phyloP scores from a whole-genome alignment of 1,140 invertebrate genomes.

The Drosophila subpulchrella region DNA sequence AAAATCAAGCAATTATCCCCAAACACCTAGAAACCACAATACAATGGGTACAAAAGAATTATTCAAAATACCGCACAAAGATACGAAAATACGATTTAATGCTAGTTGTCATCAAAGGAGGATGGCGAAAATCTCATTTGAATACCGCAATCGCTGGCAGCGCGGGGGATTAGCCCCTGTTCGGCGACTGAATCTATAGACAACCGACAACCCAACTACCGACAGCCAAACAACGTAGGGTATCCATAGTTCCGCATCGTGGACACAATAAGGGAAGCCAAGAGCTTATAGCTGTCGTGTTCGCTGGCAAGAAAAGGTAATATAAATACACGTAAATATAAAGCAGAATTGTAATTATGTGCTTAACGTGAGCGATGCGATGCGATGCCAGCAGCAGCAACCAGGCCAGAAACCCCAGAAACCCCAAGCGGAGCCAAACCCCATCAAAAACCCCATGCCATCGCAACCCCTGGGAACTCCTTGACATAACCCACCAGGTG shows the following conservation, averaged over 20 bases:
- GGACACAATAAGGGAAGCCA: slow-evolving; percentile 4
- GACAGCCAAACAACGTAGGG: slow-evolving; percentile 14
- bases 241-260: slow-evolving; percentile 35
- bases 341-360: slow-evolving; percentile 82
- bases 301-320: slow-evolving; percentile 65
- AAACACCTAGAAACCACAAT: not conserved
- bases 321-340: slow-evolving; percentile 81
- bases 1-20: not conserved
- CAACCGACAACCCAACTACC: not conserved
- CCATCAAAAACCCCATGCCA: not conserved
- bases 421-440: not conserved
- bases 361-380: slow-evolving; percentile 77
- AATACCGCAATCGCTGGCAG: slow-evolving; percentile 2
- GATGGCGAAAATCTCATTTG: slow-evolving; percentile 30
- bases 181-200: not conserved
- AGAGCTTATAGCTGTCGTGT: slow-evolving; percentile 17
- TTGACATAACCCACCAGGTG: slow-evolving; percentile 33
- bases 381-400: slow-evolving; percentile 4
- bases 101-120: slow-evolving; percentile 11
- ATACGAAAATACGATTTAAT: slow-evolving; percentile 27
- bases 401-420: not conserved
- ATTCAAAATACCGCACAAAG: slow-evolving; percentile 2
- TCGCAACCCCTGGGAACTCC: slow-evolving; percentile 2
- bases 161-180: slow-evolving; percentile 10
- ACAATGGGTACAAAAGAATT: not conserved